Evolutionary conservation across 2,113 vertebrate genomes (phyloP).

Genomic region (mouse (Mus musculus)): DNA sequence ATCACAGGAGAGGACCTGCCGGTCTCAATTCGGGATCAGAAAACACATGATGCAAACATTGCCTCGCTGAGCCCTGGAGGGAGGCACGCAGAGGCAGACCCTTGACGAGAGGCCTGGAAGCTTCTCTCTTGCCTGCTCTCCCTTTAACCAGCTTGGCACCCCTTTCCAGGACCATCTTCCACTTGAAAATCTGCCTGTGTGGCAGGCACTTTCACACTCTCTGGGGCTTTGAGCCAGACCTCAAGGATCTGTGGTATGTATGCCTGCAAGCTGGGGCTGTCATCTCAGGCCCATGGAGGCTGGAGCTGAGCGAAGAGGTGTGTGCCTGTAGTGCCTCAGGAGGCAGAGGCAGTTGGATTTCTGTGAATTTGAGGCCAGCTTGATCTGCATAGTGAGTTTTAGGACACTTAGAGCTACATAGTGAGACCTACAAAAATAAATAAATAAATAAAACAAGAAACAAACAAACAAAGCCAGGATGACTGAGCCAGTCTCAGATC

Average conservation of each 20-base stretch:
- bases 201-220: not conserved
- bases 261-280: not conserved
- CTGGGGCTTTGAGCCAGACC: not conserved
- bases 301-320: not conserved
- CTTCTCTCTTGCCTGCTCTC: conserved; percentile 23
- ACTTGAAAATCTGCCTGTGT: not conserved
- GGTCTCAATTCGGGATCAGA: conserved; percentile 9
- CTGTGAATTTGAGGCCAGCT: not conserved
- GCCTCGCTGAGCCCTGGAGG: not conserved
- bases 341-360: not conserved
- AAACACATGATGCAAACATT: conserved; percentile 56
- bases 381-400: not conserved
- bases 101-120: conserved; percentile 21
- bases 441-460: not conserved
- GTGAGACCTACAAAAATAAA: not conserved
- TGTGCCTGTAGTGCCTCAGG: not conserved
- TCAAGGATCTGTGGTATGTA: not conserved
- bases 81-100: conserved; percentile 35
- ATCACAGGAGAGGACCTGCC: conserved; percentile 43
- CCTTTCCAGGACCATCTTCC: not conserved
- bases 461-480: not conserved
- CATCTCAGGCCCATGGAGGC: accelerated
- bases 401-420: not conserved
- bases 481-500: not conserved
- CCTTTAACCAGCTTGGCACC: conserved; percentile 42